phyloP scores from a whole-genome alignment of 2,797 vertebrate genomes.

The Takifugu ocellatus region DNA sequence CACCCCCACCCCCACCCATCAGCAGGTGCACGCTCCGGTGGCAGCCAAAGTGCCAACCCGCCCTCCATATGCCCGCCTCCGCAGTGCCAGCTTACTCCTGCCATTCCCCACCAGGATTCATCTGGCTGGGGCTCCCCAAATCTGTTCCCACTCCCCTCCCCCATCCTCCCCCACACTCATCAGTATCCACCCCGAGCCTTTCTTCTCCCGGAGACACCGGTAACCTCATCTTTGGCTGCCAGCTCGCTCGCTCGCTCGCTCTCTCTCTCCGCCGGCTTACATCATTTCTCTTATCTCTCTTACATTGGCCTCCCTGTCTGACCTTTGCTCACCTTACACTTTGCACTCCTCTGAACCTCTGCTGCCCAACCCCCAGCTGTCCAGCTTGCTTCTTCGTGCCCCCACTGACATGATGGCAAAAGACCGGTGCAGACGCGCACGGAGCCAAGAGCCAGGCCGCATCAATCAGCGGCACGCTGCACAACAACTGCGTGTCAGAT shows the following conservation, averaged over 20 bases:
- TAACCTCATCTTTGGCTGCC: conserved; percentile 35
- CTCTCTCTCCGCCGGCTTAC: conserved; percentile 41
- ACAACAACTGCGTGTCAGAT: conserved; percentile 54
- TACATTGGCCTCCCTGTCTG: conserved; percentile 26
- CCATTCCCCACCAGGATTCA: conserved; percentile 73
- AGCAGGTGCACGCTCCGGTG: conserved; percentile 77
- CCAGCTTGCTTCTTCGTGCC: conserved; percentile 34
- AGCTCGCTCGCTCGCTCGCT: conserved; percentile 40
- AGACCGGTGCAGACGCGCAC: conserved; percentile 47
- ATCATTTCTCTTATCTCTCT: conserved; percentile 37
- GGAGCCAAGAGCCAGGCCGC: conserved; percentile 54
- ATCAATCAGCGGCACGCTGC: conserved; percentile 58
- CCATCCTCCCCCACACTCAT: conserved; percentile 44
- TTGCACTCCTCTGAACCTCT: conserved; percentile 12
- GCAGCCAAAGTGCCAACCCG: conserved; percentile 82
- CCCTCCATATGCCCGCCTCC: conserved; percentile 81
- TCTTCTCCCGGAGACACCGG: conserved; percentile 19
- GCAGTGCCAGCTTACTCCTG: conserved; percentile 81
- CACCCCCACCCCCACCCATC: conserved; percentile 49
- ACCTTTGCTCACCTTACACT: conserved; percentile 50
- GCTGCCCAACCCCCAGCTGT: conserved; percentile 16
- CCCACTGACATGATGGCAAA: conserved; percentile 50
- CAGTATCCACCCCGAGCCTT: conserved; percentile 45
- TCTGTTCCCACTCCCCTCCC: conserved; percentile 52
- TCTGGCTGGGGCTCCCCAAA: conserved; percentile 58